Percentiles rank a stretch among this genome's conserved stretches.
phyloP scores from a whole-genome alignment of 1,140 invertebrate species.

The Zaprionus tsacasi region DNA sequence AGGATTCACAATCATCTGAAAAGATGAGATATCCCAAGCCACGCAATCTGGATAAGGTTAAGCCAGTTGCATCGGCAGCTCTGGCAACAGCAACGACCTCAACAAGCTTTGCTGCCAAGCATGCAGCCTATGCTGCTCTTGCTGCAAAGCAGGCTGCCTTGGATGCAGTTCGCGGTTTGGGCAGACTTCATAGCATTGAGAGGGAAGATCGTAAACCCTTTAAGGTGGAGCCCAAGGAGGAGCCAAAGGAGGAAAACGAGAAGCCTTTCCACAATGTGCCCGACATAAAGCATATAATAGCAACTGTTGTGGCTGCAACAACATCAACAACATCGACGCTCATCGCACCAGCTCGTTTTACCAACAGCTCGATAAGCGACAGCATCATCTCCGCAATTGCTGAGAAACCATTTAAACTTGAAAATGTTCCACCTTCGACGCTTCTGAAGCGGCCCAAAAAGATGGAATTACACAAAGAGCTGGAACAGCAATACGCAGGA shows the following conservation, averaged over 20 bases:
- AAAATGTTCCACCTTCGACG: slow-evolving; percentile 26
- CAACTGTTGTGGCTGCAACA: slow-evolving; percentile 1
- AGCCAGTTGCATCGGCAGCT: slow-evolving; percentile 4
- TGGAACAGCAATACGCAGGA: slow-evolving; percentile 21
- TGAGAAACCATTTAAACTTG: slow-evolving; percentile 62
- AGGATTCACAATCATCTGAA: slow-evolving; percentile 82
- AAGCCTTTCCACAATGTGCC: slow-evolving; percentile 45
- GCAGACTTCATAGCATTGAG: not conserved
- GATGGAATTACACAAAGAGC: slow-evolving; percentile 44
- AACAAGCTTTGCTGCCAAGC: not conserved
- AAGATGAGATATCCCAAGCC: slow-evolving; percentile 59
- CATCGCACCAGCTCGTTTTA: slow-evolving; percentile 59
- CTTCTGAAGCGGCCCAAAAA: slow-evolving; percentile 28
- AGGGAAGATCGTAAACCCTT: slow-evolving; percentile 32
- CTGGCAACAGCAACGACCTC: not conserved
- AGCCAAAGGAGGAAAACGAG: slow-evolving; percentile 56
- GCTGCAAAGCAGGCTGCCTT: too few relatives aligned
- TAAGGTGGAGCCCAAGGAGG: slow-evolving; percentile 60
- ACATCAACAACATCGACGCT: slow-evolving; percentile 18
- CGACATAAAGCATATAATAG: slow-evolving; percentile 46
- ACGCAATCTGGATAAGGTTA: slow-evolving; percentile 2
- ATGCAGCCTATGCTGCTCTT: not conserved
- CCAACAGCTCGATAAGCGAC: slow-evolving; percentile 13
- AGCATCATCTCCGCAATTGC: slow-evolving; percentile 65
- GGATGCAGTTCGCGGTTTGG: too few relatives aligned